A percentile compares a stretch with the other conserved stretches of the same genome.
phyloP scores from a whole-genome alignment of 2,797 vertebrate genomes.

The Ficedula albicollis region DNA sequence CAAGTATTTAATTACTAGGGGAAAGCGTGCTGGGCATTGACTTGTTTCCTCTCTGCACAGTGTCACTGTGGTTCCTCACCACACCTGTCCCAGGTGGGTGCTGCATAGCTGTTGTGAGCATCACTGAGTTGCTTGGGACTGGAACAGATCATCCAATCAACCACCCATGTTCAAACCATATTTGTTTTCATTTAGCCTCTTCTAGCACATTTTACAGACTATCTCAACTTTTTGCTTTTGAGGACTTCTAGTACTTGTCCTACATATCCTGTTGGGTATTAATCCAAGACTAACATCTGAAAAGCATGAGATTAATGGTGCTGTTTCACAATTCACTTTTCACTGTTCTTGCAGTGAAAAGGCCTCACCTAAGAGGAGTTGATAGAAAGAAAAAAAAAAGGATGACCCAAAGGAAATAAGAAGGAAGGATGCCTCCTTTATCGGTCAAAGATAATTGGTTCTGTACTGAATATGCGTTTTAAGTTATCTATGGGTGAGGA shows the following conservation, averaged over 20 bases:
- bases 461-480: fast-evolving
- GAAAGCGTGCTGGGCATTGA: not conserved
- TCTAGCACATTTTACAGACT: not conserved
- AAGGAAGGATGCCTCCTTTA: not conserved
- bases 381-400: not conserved
- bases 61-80: not conserved
- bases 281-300: not conserved
- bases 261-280: not conserved
- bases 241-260: not conserved
- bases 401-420: not conserved
- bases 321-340: not conserved
- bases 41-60: not conserved
- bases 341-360: not conserved
- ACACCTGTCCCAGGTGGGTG: not conserved
- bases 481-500: not conserved
- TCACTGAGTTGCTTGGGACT: not conserved
- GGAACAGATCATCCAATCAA: fast-evolving
- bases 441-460: not conserved
- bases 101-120: not conserved
- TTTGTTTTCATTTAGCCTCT: not conserved
- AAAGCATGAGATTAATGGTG: not conserved
- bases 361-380: not conserved
- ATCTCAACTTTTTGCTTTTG: not conserved
- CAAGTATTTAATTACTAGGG: not conserved
- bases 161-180: fast-evolving